Percentiles rank a stretch among this genome's conserved stretches.
Evolutionary conservation across 1,140 invertebrate genomes (phyloP).

Genomic region (Cryptotermes secundus): DNA sequence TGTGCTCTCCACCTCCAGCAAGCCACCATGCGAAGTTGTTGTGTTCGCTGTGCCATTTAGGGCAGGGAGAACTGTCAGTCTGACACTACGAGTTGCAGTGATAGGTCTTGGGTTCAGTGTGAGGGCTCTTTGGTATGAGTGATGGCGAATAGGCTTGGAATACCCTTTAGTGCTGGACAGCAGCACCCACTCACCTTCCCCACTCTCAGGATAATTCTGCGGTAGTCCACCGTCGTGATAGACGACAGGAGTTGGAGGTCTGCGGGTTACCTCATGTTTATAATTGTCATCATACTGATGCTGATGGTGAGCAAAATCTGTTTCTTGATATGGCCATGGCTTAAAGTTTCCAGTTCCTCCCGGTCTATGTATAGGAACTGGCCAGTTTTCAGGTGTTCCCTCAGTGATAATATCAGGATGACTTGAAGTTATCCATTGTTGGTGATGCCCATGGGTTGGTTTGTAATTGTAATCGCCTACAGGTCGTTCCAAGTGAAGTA

Average conservation of each 20-base stretch:
- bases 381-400: constrained; percentile 59
- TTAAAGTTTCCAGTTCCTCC: constrained; percentile 44
- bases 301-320: not conserved
- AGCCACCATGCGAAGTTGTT: constrained; percentile 71
- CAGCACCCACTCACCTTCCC: constrained; percentile 73
- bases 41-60: constrained; percentile 62
- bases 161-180: constrained; percentile 76
- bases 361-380: constrained; percentile 51
- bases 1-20: constrained; percentile 70
- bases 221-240: constrained; percentile 43
- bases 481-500: constrained; percentile 33
- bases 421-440: not conserved
- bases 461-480: not conserved
- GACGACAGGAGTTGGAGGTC: not conserved
- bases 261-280: not conserved
- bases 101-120: constrained; percentile 45
- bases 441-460: not conserved
- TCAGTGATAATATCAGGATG: constrained; percentile 63
- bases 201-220: constrained; percentile 57
- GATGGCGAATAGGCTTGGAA: constrained; percentile 50
- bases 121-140: constrained; percentile 46
- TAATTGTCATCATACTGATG: not conserved
- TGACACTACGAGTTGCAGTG: constrained; percentile 47
- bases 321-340: constrained; percentile 39
- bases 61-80: constrained; percentile 68